Evolutionary conservation across 2,888 invertebrate species (phyloP).

Genomic region (Drosophila rubida): DNA sequence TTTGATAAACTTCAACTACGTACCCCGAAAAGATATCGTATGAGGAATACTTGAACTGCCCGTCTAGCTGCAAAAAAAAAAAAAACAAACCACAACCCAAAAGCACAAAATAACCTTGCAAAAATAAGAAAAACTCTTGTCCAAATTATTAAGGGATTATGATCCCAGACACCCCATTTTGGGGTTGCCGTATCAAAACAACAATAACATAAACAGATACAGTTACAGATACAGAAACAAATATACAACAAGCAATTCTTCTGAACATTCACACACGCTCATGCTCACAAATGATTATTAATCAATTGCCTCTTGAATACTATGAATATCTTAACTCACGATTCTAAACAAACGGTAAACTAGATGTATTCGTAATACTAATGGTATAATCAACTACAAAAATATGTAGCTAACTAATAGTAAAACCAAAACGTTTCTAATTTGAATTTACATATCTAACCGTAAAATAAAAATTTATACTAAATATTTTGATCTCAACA

Average conservation of each 20-base stretch:
- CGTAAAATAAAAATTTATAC: conserved; percentile 67
- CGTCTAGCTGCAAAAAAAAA: conserved; percentile 35
- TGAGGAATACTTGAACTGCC: conserved; percentile 43
- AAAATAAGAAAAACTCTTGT: conserved; percentile 57
- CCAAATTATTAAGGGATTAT: conserved; percentile 31
- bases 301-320: conserved; percentile 70
- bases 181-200: conserved; percentile 25
- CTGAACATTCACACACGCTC: conserved; percentile 86
- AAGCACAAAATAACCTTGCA: conserved; percentile 57
- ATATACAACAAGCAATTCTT: conserved; percentile 66
- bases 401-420: conserved; percentile 79
- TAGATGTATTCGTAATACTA: conserved; percentile 69
- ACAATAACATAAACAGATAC: conserved; percentile 56
- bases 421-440: conserved; percentile 68
- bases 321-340: conserved; percentile 73
- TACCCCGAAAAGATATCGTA: conserved; percentile 32
- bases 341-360: conserved; percentile 70
- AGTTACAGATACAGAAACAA: conserved; percentile 54
- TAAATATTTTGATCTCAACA: conserved; percentile 47
- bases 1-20: conserved; percentile 46
- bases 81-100: conserved; percentile 30
- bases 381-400: conserved; percentile 63
- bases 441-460: conserved; percentile 67
- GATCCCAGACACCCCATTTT: conserved; percentile 13
- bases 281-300: conserved; percentile 84